Evolutionary conservation across 2,888 invertebrate species (phyloP).

Genomic region (Thereva nobilitata): DNA sequence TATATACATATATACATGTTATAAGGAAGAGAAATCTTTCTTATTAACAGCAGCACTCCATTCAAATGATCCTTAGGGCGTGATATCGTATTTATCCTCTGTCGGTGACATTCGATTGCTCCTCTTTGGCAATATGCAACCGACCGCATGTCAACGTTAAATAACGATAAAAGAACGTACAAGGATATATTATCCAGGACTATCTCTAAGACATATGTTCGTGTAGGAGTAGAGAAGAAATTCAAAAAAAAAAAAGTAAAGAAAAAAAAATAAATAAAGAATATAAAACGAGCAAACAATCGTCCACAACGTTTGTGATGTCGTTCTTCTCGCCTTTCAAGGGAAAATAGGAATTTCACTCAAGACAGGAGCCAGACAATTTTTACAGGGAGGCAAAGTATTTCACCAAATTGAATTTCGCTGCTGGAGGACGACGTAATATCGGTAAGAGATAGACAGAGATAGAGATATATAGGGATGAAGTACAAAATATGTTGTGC

Average conservation of each 20-base stretch:
- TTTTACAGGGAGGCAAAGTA: slow-evolving; percentile 17
- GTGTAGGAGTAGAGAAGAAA: background rate
- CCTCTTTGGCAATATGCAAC: slow-evolving; percentile 20
- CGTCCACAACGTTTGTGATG: slow-evolving; percentile 3
- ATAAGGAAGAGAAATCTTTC: too few relatives aligned
- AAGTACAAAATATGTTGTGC: slow-evolving; percentile 7
- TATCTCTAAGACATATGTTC: slow-evolving; percentile 5
- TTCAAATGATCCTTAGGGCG: slow-evolving; percentile 24
- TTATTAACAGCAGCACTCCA: background rate
- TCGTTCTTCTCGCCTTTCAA: slow-evolving; percentile 1
- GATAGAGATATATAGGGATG: background rate
- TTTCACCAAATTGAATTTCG: slow-evolving; percentile 32
- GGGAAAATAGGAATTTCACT: background rate
- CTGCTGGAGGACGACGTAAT: slow-evolving; percentile 15
- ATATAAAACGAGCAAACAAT: background rate
- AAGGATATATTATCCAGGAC: slow-evolving; percentile 22
- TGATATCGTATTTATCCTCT: slow-evolving; percentile 22
- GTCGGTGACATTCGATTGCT: slow-evolving; percentile 14
- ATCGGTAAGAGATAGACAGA: too few relatives aligned
- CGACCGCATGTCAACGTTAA: slow-evolving; percentile 20
- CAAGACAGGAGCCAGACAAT: slow-evolving; percentile 12
- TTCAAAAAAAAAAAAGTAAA: slow-evolving; percentile 12
- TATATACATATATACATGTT: too few relatives aligned
- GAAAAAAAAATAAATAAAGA: too few relatives aligned
- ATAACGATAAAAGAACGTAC: slow-evolving; percentile 9